Evolutionary conservation across 1,140 invertebrate species (phyloP), one percentile per base, ranked within the genome.

Genomic region (Chelonus insularis): DNA sequence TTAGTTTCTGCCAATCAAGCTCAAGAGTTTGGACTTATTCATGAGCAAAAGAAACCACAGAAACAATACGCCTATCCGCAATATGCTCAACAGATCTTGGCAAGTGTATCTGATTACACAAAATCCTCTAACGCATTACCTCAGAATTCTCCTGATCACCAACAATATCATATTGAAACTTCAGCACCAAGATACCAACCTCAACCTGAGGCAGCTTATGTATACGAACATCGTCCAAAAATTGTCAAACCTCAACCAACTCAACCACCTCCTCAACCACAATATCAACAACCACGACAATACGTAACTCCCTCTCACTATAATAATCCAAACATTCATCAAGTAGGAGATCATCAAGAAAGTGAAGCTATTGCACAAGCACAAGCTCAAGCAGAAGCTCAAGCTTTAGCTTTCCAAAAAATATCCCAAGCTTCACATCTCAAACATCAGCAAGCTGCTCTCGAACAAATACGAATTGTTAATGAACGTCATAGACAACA

Each of bases 131-230:
- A 45, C 0, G 67, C 70, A 16, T 56, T 69, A 7, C 57, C 34
- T 4, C 57, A 60, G 23, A 54, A 64, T 4, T 14, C 16, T 1
- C 63, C 32, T 61, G 68, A 1, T 23, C 72, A 18, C 68, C 73
- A 80, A 50, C 80, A 82, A 20, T 82, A 82, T 20, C 80, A 80
- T 39, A 76, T 80, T 16, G 80, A 82, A 52, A 82, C 80, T 0
- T 74, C 75, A 4, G 73, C 68, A 2, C 72, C 69, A 0, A 64
- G 69, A 12, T 72, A 75, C 25, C 25, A 29, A 29, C 25, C 25
- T 3, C 25, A 29, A 29, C n/a, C n/a, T n/a, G n/a, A n/a, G n/a
- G n/a, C n/a, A n/a, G n/a, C n/a, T n/a, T n/a, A n/a, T n/a, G n/a
- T n/a, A n/a, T 29, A 29, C 25, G 25, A 29, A 29, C 25, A 29